phyloP scores from a whole-genome alignment of 1,140 invertebrate genomes.

The Thaumetopoea pityocampa region DNA sequence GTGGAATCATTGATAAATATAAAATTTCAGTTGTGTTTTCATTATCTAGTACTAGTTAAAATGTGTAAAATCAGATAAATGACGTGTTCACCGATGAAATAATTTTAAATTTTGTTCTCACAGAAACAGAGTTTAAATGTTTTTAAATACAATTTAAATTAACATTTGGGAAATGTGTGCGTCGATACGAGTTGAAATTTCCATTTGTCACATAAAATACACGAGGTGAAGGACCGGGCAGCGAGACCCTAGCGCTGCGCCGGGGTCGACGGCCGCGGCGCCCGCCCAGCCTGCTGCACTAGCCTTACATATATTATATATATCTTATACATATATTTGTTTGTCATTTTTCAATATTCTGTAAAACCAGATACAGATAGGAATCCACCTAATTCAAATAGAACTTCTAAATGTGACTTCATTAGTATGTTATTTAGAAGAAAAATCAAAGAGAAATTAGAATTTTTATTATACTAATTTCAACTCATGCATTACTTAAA shows the following conservation, averaged over 20 bases:
- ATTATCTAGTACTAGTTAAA: slow-evolving; percentile 1
- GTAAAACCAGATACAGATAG: too few species aligned
- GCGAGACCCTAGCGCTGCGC: slow-evolving; percentile 11
- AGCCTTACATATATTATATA: slow-evolving; percentile 4
- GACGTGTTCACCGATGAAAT: slow-evolving; percentile 2
- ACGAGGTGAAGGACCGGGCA: slow-evolving; percentile 12
- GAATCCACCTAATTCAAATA: too few species aligned
- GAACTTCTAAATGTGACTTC: too few species aligned
- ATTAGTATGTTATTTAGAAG: too few species aligned
- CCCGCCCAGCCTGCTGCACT: background rate
- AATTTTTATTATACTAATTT: too few species aligned
- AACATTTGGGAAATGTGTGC: slow-evolving; percentile 1
- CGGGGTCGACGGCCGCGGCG: slow-evolving; percentile 12
- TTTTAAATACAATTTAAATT: background rate
- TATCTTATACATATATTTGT: too few species aligned
- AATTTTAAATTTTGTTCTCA: background rate
- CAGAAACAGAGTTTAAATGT: background rate
- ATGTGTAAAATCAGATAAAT: slow-evolving; percentile 2
- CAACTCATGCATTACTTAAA: too few species aligned
- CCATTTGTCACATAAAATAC: slow-evolving; percentile 9
- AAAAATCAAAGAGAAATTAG: too few species aligned
- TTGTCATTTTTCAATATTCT: too few species aligned
- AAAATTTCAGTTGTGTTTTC: too few species aligned
- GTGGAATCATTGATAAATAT: too few species aligned
- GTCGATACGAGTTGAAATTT: slow-evolving; percentile 1